Evolutionary conservation across 2,797 vertebrate species (phyloP), one percentile per base, ranked within the genome.

Genomic region (Pseudochirops corinnae): DNA sequence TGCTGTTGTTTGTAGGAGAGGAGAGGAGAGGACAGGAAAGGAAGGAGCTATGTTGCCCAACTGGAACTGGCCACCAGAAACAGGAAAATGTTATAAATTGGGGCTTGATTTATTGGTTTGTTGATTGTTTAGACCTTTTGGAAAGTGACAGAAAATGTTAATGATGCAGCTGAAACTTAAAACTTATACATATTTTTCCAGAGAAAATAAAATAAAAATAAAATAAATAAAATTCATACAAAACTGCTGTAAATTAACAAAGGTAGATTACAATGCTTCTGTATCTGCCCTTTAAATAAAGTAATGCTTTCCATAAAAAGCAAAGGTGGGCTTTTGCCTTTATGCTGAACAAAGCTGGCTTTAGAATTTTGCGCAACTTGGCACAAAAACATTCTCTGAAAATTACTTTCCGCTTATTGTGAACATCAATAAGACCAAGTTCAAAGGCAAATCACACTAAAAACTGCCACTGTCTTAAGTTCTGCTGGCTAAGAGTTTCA

Each of bases 401-500:
- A 97, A 98, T 93, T 82, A 96, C 93, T 96, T 98, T 97, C 97
- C 98, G 97, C 98, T 91, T 98, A 96, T 92, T 82, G 97, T 95
- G 98, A 96, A 97, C 98, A 98, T 97, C 95, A 94, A 98, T 95
- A 97, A 91, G 92, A 97, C 97, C 98, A 96, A 97, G 98, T 98
- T 98, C 98, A 98, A 98, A 98, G 98, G 98, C 97, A 98, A 98
- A 98, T 96, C 98, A 96, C 97, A 90, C 97, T 96, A 97, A 98
- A 98, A 98, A 98, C 97, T 97, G 98, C 98, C 98, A 98, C 96
- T 95, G 97, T 97, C 98, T 97, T 91, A 97, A 97, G 96, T 97
- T 97, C 93, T 98, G 98, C 98, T 96, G 98, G 98, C 98, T 98
- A 98, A 98, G 95, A 97, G 98, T 98, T 97, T 98, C 98, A 98